Evolutionary conservation across 2,113 vertebrate genomes (phyloP).

Genomic region (Nothocercus julius): DNA sequence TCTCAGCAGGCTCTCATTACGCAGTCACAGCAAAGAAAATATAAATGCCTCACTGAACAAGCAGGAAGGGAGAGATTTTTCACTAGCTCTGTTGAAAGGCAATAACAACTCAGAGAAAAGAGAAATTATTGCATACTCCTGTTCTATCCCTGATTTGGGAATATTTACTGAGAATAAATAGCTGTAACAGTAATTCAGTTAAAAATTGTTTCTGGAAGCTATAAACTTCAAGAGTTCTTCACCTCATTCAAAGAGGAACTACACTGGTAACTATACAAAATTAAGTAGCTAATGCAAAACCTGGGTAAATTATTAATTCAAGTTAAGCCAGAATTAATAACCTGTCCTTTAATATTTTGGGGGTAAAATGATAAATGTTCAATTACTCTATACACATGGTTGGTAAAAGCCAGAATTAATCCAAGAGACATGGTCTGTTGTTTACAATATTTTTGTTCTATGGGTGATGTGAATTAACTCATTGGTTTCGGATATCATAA

Average conservation of each 20-base stretch:
- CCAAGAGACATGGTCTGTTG: neutral
- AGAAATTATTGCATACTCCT: neutral
- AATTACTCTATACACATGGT: constrained; percentile 10
- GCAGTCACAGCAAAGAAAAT: constrained; percentile 65
- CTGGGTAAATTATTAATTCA: constrained; percentile 63
- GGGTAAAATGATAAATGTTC: constrained; percentile 34
- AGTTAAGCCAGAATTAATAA: constrained; percentile 41
- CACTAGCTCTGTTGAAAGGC: constrained; percentile 26
- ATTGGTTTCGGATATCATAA: neutral
- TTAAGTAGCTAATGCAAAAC: constrained; percentile 53
- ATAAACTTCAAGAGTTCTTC: neutral
- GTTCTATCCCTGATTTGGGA: constrained; percentile 20
- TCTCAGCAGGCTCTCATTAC: constrained; percentile 67
- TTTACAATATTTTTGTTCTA: neutral
- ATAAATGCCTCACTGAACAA: constrained; percentile 60
- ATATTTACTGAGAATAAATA: neutral
- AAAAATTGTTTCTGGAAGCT: constrained; percentile 1
- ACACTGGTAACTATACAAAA: neutral
- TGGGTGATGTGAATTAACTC: neutral
- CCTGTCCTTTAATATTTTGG: constrained; percentile 47
- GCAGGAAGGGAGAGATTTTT: constrained; percentile 58
- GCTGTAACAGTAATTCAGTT: neutral
- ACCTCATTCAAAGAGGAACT: neutral
- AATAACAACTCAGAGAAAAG: constrained; percentile 40
- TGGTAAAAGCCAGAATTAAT: neutral